Conservation (phyloP, 2,113 vertebrate species). For the Hiodon alosoides region DNA sequence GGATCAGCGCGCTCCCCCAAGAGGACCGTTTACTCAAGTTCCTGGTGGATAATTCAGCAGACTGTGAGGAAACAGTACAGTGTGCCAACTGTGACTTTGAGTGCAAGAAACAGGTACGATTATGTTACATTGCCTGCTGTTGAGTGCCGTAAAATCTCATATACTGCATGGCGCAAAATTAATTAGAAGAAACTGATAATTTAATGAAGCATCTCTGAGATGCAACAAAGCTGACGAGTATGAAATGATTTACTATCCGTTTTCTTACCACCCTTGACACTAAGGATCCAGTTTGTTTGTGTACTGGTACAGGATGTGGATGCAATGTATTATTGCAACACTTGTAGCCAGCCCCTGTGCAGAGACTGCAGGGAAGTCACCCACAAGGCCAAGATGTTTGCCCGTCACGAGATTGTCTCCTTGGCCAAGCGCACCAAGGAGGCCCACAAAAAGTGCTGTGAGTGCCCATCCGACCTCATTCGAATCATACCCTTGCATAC, state of each 20-base stretch:
- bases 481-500: neutral
- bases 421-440: slow-evolving; percentile 84
- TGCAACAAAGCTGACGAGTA: no score
- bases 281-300: neutral
- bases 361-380: slow-evolving; percentile 80
- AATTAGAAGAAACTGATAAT: no score
- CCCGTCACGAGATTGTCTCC: slow-evolving; percentile 84
- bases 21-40: slow-evolving; percentile 85
- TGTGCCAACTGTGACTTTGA: slow-evolving; percentile 89
- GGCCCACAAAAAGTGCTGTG: slow-evolving; percentile 85
- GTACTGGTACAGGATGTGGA: slow-evolving; percentile 66
- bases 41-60: slow-evolving; percentile 79
- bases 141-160: no score
- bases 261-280: no score
- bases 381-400: slow-evolving; percentile 84
- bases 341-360: slow-evolving; percentile 85
- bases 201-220: no score
- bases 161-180: no score
- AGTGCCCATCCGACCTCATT: slow-evolving; percentile 29
- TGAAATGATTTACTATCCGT: no score
- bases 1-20: slow-evolving; percentile 69
- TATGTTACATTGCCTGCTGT: no score
- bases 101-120: slow-evolving; percentile 67
- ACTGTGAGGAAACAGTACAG: slow-evolving; percentile 67
- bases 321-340: slow-evolving; percentile 87